Evolutionary conservation across 2,113 vertebrate genomes (phyloP).

Genomic region (Stomatorhinus ivindoensis): DNA sequence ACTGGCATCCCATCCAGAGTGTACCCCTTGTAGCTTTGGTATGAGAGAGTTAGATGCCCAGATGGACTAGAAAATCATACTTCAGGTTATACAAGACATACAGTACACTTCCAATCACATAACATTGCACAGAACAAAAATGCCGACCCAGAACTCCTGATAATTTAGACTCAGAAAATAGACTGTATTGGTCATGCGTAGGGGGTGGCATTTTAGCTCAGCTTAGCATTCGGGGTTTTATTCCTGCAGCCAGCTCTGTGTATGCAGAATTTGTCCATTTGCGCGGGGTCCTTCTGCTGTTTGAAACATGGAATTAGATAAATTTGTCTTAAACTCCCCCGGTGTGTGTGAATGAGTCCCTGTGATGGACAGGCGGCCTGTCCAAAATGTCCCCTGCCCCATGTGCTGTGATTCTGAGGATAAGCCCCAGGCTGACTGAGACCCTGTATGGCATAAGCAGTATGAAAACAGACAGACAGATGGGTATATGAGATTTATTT

Average conservation of each 20-base stretch:
- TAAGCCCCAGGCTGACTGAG: background rate
- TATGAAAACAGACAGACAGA: background rate
- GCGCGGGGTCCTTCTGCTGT: background rate
- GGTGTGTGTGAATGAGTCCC: background rate
- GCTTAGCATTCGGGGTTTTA: background rate
- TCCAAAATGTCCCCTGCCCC: background rate
- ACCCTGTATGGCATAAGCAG: background rate
- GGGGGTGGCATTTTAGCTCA: background rate
- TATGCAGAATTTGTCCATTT: background rate
- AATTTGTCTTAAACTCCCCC: background rate
- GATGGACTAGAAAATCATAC: background rate
- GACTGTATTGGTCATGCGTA: background rate
- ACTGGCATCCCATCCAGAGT: background rate
- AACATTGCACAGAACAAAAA: background rate
- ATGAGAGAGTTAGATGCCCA: background rate
- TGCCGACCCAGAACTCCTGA: background rate
- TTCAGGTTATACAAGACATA: background rate
- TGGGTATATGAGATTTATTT: background rate
- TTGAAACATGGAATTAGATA: background rate
- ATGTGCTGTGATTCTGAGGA: background rate
- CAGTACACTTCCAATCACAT: background rate
- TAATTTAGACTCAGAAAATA: background rate
- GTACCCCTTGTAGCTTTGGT: background rate
- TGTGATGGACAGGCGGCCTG: background rate
- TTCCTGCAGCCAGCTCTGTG: background rate